Evolutionary conservation across 2,888 invertebrate species (phyloP), one percentile per base, ranked within the genome.

Genomic region (Eristalis arbustorum): DNA sequence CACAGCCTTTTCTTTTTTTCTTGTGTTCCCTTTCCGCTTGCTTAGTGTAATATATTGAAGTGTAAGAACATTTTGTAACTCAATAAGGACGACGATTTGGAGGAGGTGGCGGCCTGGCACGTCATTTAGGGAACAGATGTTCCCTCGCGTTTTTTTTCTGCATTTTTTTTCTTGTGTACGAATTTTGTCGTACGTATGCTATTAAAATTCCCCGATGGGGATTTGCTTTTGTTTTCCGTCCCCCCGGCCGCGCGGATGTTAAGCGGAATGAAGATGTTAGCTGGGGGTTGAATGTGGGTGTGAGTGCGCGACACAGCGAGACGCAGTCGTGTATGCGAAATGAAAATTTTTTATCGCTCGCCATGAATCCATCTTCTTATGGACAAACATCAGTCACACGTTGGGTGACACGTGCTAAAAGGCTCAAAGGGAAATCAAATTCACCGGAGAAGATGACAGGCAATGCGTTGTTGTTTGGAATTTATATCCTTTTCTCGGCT

Each of bases 331-430:
- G 84, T 73, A 61, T 84, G 63, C 71, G 59, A 84, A 82, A 85
- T 83, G 40, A 72, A 25, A 61, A 64, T 57, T 49, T n/a, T 63
- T 69, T 69, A 73, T 77, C 59, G 56, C 40, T 56, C 34, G 49
- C 71, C 28, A 57, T 63, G 75, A 71, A 81, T 81, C 75, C 74
- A 78, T 82, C 71, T 78, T 72, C 66, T 74, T 67, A 72, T 83
- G 82, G 74, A 76, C 62, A 78, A 83, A 78, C 83, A 87, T 87
- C 72, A 75, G 87, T 87, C 83, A 87, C 87, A 87, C 75, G 78
- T 72, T 83, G 72, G 68, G 61, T 87, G 87, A 83, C 87, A 77
- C 80, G 72, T 71, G 75, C 69, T 79, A 68, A 75, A 79, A 71
- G 83, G 78, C 78, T 87, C 67, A 83, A 66, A 83, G 68, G 71